These are phyloP conservation scores for Clarias batrachus DNA, from an alignment of 2,113 vertebrate genomes.

Conservation along the genomic window DNA sequence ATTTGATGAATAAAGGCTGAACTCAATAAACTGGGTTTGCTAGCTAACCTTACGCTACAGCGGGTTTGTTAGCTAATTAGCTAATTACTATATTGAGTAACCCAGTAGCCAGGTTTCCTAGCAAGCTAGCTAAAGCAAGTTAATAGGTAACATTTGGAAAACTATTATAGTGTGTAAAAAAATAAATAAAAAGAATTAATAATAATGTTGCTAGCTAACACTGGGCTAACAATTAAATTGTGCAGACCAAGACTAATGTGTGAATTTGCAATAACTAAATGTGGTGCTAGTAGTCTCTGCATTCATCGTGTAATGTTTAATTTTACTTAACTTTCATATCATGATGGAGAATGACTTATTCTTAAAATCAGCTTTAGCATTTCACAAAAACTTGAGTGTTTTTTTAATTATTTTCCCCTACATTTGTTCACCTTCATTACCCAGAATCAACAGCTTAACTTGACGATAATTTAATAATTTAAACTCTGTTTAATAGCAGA, in stretches of 20 bases:
- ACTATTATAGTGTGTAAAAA: background rate
- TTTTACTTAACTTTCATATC: background rate
- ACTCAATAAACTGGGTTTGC: background rate
- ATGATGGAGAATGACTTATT: background rate
- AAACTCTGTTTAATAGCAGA: slow-evolving; percentile 41
- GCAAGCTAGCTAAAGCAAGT: background rate
- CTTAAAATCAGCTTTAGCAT: background rate
- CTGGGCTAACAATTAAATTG: background rate
- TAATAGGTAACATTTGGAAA: background rate
- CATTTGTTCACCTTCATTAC: slow-evolving; percentile 12
- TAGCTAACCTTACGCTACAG: too few species aligned
- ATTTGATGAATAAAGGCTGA: too few species aligned
- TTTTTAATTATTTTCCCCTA: background rate
- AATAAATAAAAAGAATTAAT: background rate
- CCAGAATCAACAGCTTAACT: background rate
- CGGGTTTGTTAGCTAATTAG: too few species aligned
- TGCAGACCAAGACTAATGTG: background rate
- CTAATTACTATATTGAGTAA: background rate
- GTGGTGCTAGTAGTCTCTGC: background rate
- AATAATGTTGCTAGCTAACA: background rate
- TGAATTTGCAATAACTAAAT: background rate
- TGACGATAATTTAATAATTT: slow-evolving; percentile 13
- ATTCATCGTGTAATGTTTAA: background rate
- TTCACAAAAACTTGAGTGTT: background rate
- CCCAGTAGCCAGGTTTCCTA: background rate